phyloP scores from a whole-genome alignment of 2,113 vertebrate genomes.

The Eublepharis macularius region DNA sequence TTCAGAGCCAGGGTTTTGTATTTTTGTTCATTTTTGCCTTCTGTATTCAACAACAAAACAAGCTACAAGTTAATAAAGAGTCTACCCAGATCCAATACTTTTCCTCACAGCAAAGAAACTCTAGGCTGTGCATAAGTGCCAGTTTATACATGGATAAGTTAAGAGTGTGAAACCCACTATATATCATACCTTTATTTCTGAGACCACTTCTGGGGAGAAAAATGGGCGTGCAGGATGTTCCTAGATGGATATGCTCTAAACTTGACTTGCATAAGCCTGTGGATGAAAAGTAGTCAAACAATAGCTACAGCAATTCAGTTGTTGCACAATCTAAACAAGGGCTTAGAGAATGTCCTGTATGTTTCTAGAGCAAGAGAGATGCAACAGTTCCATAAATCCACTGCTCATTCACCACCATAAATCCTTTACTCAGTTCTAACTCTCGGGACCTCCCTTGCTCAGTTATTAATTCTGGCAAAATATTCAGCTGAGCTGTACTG shows the following conservation, averaged over 20 bases:
- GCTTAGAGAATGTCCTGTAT: fast-evolving
- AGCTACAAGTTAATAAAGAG: too few relatives aligned
- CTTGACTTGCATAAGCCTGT: not conserved
- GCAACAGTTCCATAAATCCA: not conserved
- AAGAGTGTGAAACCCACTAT: not conserved
- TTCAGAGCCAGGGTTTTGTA: too few relatives aligned
- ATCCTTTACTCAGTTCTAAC: not conserved
- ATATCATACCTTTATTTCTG: not conserved
- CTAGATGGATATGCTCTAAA: not conserved
- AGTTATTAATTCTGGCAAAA: not conserved
- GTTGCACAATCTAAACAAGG: not conserved
- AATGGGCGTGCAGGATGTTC: not conserved
- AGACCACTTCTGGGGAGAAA: not conserved
- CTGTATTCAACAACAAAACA: too few relatives aligned
- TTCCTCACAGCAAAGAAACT: too few relatives aligned
- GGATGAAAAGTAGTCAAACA: not conserved
- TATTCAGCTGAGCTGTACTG: not conserved
- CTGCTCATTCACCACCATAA: not conserved
- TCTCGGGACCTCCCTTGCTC: not conserved
- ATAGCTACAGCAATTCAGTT: not conserved
- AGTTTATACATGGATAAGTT: too few relatives aligned
- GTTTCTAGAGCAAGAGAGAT: not conserved
- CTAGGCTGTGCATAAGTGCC: too few relatives aligned
- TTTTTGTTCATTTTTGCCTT: too few relatives aligned
- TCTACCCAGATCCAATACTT: too few relatives aligned